Evolutionary conservation across 1,140 invertebrate genomes (phyloP).

Genomic region (Brachionus rubens): DNA sequence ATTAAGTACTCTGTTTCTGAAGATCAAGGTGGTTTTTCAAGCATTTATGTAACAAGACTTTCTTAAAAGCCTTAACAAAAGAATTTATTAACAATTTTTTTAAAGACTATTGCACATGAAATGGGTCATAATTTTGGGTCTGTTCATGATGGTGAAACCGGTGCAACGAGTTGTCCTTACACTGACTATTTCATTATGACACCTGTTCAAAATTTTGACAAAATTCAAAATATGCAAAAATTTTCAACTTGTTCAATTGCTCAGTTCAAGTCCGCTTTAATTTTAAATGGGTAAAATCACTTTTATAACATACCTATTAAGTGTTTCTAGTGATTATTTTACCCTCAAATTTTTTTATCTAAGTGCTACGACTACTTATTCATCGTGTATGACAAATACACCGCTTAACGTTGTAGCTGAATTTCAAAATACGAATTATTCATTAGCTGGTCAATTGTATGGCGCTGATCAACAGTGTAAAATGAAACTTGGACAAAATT

Average conservation of each 20-base stretch:
- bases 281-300: background rate
- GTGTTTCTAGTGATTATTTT: no score
- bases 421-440: background rate
- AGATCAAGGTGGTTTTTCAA: conserved; percentile 25
- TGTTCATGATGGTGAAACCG: conserved; percentile 38
- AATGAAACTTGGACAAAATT: background rate
- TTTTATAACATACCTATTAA: background rate
- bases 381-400: background rate
- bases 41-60: conserved; percentile 5
- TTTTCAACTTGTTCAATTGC: conserved; percentile 36
- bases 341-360: background rate
- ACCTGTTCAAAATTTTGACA: background rate
- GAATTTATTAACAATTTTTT: background rate
- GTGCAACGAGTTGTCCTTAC: background rate
- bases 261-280: conserved; percentile 7
- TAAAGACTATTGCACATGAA: conserved; percentile 35
- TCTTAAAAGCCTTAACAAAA: background rate
- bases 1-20: conserved; percentile 14
- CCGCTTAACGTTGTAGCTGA: background rate
- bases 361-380: conserved; percentile 1
- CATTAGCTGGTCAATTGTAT: conserved; percentile 2
- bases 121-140: conserved; percentile 44
- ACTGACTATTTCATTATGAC: conserved; percentile 35
- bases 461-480: conserved; percentile 5
- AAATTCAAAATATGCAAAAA: conserved; percentile 38